phyloP scores from a whole-genome alignment of 2,113 vertebrate species.

The Plectropomus leopardus region DNA sequence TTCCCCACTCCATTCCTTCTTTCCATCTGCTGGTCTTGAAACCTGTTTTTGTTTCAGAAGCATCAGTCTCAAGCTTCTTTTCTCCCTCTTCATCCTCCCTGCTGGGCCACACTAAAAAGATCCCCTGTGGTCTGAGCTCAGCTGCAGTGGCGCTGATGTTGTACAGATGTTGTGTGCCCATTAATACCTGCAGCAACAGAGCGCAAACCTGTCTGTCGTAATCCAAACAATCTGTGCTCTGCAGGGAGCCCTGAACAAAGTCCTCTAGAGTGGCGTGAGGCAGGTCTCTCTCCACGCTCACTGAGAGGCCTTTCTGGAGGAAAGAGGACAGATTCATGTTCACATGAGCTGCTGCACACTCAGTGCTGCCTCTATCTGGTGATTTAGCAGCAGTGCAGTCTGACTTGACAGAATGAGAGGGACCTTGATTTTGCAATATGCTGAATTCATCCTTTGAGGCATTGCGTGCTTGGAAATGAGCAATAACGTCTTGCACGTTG shows the following conservation, averaged over 20 bases:
- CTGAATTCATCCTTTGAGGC: neutral
- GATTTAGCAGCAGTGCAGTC: conserved; percentile 12
- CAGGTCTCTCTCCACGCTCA: conserved; percentile 80
- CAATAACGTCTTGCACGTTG: conserved; percentile 82
- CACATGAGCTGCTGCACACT: neutral
- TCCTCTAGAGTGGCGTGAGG: conserved; percentile 84
- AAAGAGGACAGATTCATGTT: conserved; percentile 28
- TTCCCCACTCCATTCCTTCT: neutral
- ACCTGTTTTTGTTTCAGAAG: neutral
- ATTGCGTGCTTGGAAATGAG: conserved; percentile 63
- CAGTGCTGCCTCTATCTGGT: conserved; percentile 54
- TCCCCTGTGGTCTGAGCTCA: conserved; percentile 75
- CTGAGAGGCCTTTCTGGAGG: conserved; percentile 51
- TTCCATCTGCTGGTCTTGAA: neutral
- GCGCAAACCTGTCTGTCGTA: conserved; percentile 83
- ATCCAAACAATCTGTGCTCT: conserved; percentile 55
- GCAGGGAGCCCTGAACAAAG: conserved; percentile 75
- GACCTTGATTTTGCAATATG: neutral
- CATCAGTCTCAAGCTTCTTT: neutral
- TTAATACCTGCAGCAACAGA: conserved; percentile 87
- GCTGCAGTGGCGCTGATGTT: conserved; percentile 20
- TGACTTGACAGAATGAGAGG: neutral
- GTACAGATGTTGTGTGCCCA: conserved; percentile 82
- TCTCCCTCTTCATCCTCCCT: neutral
- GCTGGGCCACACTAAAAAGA: conserved; percentile 81